These are phyloP conservation scores for Chrosomus eos DNA, from an alignment of 2,797 vertebrate species.

Conservation along the genomic window DNA sequence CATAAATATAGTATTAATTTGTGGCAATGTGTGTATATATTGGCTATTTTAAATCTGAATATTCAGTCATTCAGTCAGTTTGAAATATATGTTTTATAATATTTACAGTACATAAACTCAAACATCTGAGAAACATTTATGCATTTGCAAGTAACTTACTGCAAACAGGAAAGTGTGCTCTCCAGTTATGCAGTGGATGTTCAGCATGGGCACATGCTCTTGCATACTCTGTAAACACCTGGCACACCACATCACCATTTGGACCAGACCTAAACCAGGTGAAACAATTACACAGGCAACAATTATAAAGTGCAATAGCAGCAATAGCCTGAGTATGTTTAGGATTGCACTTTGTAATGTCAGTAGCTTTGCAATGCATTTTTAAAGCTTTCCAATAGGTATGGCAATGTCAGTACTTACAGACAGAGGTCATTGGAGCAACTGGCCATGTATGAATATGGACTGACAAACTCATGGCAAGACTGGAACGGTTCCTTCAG, in stretches of 20 bases:
- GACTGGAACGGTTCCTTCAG: constrained; percentile 84
- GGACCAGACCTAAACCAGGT: constrained; percentile 80
- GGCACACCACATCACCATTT: constrained; percentile 85
- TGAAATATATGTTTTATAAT: not conserved
- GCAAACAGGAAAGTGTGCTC: constrained; percentile 83
- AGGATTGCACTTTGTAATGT: not conserved
- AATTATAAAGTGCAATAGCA: not conserved
- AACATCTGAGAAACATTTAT: not conserved
- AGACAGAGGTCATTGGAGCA: constrained; percentile 94
- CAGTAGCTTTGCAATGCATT: not conserved
- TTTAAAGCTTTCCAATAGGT: not conserved
- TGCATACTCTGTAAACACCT: constrained; percentile 91
- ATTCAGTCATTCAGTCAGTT: not conserved
- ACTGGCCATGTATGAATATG: constrained; percentile 90
- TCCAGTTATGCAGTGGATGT: constrained; percentile 88
- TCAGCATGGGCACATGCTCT: constrained; percentile 92
- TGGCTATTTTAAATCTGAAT: not conserved
- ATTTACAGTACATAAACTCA: not conserved
- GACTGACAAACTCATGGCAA: constrained; percentile 94
- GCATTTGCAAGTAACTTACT: constrained; percentile 74
- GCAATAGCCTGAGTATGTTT: not conserved
- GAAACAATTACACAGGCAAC: not conserved
- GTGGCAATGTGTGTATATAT: not conserved
- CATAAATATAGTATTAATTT: not conserved
- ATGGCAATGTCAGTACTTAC: constrained; percentile 79